Evolutionary conservation across 2,113 vertebrate genomes (phyloP).

Genomic region (Haliaeetus leucogaster): DNA sequence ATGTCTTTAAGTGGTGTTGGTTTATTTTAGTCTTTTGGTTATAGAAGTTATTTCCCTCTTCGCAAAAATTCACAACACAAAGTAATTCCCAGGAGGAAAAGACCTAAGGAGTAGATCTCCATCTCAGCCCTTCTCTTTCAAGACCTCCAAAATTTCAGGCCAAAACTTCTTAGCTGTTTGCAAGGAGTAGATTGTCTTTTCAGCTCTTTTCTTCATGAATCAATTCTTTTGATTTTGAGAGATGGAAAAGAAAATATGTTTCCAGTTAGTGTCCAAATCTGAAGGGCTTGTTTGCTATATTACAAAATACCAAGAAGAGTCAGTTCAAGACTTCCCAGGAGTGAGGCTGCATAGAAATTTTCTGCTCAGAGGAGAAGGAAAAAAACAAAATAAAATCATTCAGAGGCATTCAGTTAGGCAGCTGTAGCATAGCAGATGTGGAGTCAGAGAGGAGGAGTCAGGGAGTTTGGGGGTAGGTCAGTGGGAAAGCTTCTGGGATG

Average conservation of each 20-base stretch:
- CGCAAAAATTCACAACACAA: not conserved
- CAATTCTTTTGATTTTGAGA: not conserved
- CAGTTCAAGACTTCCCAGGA: not conserved
- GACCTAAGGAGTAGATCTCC: not conserved
- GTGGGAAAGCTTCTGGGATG: not conserved
- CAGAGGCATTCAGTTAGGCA: not conserved
- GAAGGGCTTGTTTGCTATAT: not conserved
- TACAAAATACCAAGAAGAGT: not conserved
- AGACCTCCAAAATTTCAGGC: not conserved
- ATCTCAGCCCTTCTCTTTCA: not conserved
- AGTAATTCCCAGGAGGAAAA: not conserved
- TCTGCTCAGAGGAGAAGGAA: not conserved
- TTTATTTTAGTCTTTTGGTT: not conserved
- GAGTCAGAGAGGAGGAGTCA: not conserved
- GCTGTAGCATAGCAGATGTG: not conserved
- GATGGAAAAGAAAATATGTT: not conserved
- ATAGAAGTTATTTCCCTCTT: not conserved
- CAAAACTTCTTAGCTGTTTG: not conserved
- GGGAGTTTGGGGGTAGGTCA: accelerated
- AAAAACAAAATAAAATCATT: not conserved
- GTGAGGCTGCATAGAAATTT: not conserved
- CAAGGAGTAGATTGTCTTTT: not conserved
- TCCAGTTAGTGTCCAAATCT: not conserved
- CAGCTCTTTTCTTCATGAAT: not conserved
- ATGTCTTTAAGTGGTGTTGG: not conserved